Evolutionary conservation across 2,888 invertebrate genomes (phyloP).

Genomic region (Halictus quadricinctus): DNA sequence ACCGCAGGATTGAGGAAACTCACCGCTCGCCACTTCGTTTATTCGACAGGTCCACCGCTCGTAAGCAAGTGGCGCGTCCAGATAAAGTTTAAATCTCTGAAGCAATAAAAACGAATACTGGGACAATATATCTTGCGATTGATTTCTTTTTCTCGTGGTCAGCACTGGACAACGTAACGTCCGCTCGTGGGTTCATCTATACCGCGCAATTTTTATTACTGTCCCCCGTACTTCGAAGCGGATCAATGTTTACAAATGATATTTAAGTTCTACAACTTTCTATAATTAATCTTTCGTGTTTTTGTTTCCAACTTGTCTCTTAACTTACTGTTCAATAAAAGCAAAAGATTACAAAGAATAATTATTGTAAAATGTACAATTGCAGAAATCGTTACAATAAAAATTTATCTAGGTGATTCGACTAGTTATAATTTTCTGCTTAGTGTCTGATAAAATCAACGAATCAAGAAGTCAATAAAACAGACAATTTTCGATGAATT

Average conservation of each 20-base stretch:
- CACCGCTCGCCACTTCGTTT: constrained; percentile 38
- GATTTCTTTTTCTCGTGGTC: constrained; percentile 16
- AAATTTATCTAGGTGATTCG: neutral
- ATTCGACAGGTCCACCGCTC: constrained; percentile 46
- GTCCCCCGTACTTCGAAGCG: neutral
- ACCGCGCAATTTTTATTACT: neutral
- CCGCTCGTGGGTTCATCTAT: neutral
- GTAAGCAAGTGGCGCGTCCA: constrained; percentile 50
- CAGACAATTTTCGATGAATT: neutral
- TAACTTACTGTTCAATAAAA: neutral
- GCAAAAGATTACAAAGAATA: neutral
- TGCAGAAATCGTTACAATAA: neutral
- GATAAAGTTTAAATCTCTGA: constrained; percentile 54
- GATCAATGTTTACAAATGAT: constrained; percentile 3
- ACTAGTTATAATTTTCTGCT: too few relatives aligned
- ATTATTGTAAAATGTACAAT: neutral
- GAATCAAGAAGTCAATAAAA: neutral
- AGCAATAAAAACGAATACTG: constrained; percentile 31
- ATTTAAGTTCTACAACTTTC: neutral
- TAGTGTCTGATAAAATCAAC: too few relatives aligned
- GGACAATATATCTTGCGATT: constrained; percentile 36
- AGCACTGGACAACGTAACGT: constrained; percentile 8
- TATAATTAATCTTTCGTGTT: neutral
- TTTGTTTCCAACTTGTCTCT: neutral
- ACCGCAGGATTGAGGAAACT: constrained; percentile 48